phyloP scores from a whole-genome alignment of 2,797 vertebrate species.

The Orestias chungarensis region DNA sequence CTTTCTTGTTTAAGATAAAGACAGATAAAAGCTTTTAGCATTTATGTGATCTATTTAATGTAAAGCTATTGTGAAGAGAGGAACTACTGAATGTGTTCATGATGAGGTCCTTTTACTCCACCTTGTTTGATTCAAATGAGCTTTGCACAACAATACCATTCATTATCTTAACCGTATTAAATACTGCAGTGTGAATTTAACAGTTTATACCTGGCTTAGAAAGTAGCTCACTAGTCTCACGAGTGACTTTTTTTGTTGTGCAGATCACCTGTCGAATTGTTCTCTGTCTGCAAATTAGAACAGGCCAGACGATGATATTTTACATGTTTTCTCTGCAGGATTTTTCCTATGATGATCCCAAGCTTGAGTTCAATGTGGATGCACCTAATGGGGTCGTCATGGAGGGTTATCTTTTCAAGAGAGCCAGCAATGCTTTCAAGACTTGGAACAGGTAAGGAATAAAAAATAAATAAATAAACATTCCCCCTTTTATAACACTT shows the following conservation, averaged over 20 bases:
- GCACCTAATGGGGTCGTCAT: slow-evolving; percentile 96
- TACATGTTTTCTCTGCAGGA: slow-evolving; percentile 79
- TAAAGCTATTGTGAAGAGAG: neutral
- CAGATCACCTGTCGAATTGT: neutral
- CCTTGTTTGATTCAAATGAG: neutral
- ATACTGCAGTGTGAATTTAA: neutral
- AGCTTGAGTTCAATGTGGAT: slow-evolving; percentile 93
- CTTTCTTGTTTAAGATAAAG: slow-evolving; percentile 9
- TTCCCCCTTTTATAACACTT: neutral
- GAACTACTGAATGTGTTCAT: neutral
- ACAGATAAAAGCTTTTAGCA: slow-evolving; percentile 7
- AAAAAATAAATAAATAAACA: neutral
- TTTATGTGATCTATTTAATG: neutral
- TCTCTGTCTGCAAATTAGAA: neutral
- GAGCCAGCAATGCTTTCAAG: slow-evolving; percentile 98
- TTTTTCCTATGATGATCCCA: slow-evolving; percentile 94
- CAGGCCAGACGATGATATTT: neutral
- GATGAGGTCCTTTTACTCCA: neutral
- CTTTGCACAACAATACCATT: neutral
- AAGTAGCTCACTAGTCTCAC: neutral
- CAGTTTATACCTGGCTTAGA: neutral
- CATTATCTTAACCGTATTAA: neutral
- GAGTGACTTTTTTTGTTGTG: neutral
- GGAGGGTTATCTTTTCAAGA: slow-evolving; percentile 99
- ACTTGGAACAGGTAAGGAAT: slow-evolving; percentile 91